Base-by-base conservation (phyloP, 2,797 vertebrate species). In the Myripristis jacobus region DNA sequence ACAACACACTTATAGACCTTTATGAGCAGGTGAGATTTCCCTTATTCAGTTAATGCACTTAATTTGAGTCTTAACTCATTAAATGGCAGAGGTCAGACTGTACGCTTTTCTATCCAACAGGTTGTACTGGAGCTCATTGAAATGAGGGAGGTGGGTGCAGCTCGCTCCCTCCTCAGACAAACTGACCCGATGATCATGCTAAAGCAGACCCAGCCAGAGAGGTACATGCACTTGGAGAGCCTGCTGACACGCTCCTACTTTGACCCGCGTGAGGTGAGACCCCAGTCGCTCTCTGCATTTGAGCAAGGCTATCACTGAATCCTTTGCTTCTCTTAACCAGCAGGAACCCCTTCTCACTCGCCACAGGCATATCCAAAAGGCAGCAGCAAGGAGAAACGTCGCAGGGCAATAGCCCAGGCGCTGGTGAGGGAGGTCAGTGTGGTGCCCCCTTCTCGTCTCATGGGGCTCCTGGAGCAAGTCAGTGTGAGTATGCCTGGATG, bases 151-250 rank as follows among this genome's bases (percentile, higher is more conserved):
- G 73, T 99, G 73, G 98, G 98, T 51, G 98, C 98, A 18, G 98
- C 98, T 43, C 94, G 98, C 43, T 99, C 97, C 1, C 94, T 99
- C 24, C 92, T 99, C 81, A 95, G 98, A 47, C 97, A 99, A 80
- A 99, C 97, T 0, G 98, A 99, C 82, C 98, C 98, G 24, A 99
- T 99, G 98, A 99, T 99, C 82, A 99, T 99, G 98, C 89, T 99
- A 55, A 99, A 99, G 70, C 97, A 99, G 76, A 99, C 96, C 1
- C 97, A 98, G 75, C 96, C 96, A 0, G 96, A 98, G 88, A 92
- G 98, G 19, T 99, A 98, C 85, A 98, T 99, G 84, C 96, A 99
- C 86, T 93, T 99, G 13, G 97, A 99, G 89, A 99, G 99, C 81
- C 96, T 99, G 70, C 92, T 99, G 85, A 98, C 98, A 24, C 94